A percentile compares a stretch with the other conserved stretches of the same genome.
Conservation (phyloP, 2,797 vertebrate species). For the Knipowitschia caucasica region DNA sequence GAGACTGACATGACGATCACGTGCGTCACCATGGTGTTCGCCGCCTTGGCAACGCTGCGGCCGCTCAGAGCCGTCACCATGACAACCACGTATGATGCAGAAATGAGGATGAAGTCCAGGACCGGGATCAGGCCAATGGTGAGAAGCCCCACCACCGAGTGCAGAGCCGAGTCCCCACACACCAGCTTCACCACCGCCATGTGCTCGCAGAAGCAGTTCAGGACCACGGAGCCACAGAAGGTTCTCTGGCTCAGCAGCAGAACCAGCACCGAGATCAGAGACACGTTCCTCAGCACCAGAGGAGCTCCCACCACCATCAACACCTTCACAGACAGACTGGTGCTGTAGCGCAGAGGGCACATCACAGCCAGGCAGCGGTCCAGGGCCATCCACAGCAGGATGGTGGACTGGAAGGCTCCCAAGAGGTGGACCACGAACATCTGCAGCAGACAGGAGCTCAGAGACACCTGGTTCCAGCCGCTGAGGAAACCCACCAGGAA, state of each 20-base stretch:
- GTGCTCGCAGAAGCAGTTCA: slow-evolving; percentile 75
- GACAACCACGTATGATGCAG: slow-evolving; percentile 61
- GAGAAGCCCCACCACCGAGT: slow-evolving; percentile 57
- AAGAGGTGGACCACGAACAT: slow-evolving; percentile 43
- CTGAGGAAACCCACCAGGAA: slow-evolving; percentile 61
- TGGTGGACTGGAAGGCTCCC: slow-evolving; percentile 63
- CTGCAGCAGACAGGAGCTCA: slow-evolving; percentile 53
- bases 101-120: slow-evolving; percentile 57
- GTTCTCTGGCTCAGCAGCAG: slow-evolving; percentile 31
- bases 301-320: slow-evolving; percentile 36
- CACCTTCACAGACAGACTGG: slow-evolving; percentile 20
- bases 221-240: slow-evolving; percentile 53
- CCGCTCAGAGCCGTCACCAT: slow-evolving; percentile 55
- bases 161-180: slow-evolving; percentile 47
- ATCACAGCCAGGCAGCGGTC: slow-evolving; percentile 69
- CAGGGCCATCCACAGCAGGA: slow-evolving; percentile 71
- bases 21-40: slow-evolving; percentile 68
- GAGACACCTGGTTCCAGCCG: slow-evolving; percentile 46
- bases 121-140: slow-evolving; percentile 46
- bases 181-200: slow-evolving; percentile 68
- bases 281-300: slow-evolving; percentile 36
- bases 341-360: slow-evolving; percentile 48
- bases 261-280: slow-evolving; percentile 24
- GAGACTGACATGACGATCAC: slow-evolving; percentile 58
- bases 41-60: slow-evolving; percentile 45